Conservation (phyloP, 2,797 vertebrate species). For the Apogon hyalosoma region DNA sequence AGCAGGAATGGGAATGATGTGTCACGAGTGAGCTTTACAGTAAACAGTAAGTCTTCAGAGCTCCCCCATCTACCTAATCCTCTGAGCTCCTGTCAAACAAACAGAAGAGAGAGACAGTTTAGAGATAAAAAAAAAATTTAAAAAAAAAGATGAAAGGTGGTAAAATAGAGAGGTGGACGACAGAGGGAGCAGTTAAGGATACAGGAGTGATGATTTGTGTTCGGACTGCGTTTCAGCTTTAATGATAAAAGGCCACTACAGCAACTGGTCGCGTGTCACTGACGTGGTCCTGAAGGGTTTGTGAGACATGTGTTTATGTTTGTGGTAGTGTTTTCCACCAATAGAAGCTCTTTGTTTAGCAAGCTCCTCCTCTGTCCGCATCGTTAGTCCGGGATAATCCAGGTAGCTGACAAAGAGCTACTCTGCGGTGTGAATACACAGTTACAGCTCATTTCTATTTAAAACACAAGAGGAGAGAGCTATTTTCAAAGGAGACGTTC, state of each 20-base stretch:
- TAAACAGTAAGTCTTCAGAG: conserved; percentile 71
- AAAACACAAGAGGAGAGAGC: conserved; percentile 11
- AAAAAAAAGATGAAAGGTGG: conserved; percentile 51
- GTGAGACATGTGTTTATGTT: conserved; percentile 40
- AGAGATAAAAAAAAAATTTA: conserved; percentile 47
- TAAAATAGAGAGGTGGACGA: conserved; percentile 47
- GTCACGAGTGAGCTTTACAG: conserved; percentile 71
- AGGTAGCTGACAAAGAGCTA: conserved; percentile 52
- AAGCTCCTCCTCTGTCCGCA: conserved; percentile 31
- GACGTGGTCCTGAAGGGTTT: conserved; percentile 49
- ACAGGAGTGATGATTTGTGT: conserved; percentile 50
- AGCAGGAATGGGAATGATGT: conserved; percentile 58
- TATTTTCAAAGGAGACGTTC: neutral
- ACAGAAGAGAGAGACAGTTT: conserved; percentile 42
- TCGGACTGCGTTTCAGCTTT: conserved; percentile 43
- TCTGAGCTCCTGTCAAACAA: conserved; percentile 70
- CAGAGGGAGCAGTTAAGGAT: conserved; percentile 50
- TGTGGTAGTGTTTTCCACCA: conserved; percentile 35
- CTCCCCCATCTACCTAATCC: conserved; percentile 71
- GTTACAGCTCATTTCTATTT: conserved; percentile 26
- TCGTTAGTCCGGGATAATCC: conserved; percentile 58
- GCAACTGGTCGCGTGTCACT: conserved; percentile 35
- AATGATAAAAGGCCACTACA: conserved; percentile 33
- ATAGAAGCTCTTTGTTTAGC: conserved; percentile 56
- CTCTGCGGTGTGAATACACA: conserved; percentile 31